These are phyloP conservation scores for Catharus ustulatus DNA, from an alignment of 2,797 vertebrate genomes.

Conservation along the genomic window DNA sequence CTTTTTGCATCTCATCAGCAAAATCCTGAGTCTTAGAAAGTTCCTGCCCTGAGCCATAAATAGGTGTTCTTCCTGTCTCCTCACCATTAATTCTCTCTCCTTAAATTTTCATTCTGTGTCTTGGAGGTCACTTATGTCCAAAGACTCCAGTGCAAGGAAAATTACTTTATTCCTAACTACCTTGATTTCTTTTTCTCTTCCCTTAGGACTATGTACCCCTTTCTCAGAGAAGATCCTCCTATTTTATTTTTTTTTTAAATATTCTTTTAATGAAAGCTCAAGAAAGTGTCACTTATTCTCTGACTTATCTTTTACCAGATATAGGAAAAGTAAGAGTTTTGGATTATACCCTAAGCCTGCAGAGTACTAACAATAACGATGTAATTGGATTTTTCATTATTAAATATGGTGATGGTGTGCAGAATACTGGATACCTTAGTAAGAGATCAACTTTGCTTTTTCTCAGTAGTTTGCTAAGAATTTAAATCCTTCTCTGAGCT, in stretches of 20 bases:
- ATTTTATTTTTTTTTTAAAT: not conserved
- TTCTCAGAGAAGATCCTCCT: not conserved
- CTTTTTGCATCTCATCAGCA: constrained; percentile 17
- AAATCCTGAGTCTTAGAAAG: not conserved
- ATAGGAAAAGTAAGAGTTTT: not conserved
- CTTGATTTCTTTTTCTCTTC: not conserved
- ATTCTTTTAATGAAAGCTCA: not conserved
- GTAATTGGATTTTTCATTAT: not conserved
- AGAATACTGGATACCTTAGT: not conserved
- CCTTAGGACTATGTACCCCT: not conserved
- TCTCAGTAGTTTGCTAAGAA: not conserved
- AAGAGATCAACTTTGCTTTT: not conserved
- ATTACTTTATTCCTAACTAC: not conserved
- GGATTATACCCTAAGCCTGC: not conserved
- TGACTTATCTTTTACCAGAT: not conserved
- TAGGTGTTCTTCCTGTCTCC: not conserved
- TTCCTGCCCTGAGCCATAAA: constrained; percentile 37
- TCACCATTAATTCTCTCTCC: not conserved
- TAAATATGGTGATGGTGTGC: not conserved
- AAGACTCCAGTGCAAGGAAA: not conserved
- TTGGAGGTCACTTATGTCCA: constrained; percentile 33
- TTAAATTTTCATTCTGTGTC: constrained; percentile 14
- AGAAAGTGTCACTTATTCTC: not conserved
- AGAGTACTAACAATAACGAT: not conserved
- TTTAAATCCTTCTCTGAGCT: not conserved